Base-by-base conservation (phyloP, 2,888 invertebrate species). In the Agapetus fuscipes region DNA sequence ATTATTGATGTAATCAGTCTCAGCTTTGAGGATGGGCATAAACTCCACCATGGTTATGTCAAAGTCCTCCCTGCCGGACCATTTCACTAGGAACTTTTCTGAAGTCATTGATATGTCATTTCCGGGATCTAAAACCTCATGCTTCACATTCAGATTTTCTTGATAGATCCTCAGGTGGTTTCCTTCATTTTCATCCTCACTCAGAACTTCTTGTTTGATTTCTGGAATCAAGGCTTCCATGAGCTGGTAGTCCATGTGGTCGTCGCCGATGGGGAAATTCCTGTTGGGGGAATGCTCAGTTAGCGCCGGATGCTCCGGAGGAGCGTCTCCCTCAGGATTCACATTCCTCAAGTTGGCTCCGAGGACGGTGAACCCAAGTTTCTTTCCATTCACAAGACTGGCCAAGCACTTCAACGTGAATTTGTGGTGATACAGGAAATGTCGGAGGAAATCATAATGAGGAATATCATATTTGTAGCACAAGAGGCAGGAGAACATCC, bases 391-490 rank as follows among this genome's bases (percentile, higher is more conserved):
- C 14, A 69, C 52, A 2, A 64, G 42, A 17, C 48, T 53, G 3
- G 65, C 53, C n/a, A 70, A 55, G 41, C 69, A 69, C 53, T 66
- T 68, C 0, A 70, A 50, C 4, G 69, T 67, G 28, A 66, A 62
- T 45, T 64, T 66, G 39, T 70, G 70, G 39, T 53, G 63, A 1
- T 66, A 62, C 60, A 70, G 65, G 38, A 58, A 70, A 45, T 70
- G 70, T 41, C 60, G 61, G 29, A 64, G 64, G 48, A 66, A 67
- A 26, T 56, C 57, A 7, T 54, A 51, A 2, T 54, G 49, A 11
- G 52, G 37, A 34, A 59, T 59, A 41, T 59, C 57, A 3, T 59
- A 44, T 50, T 65, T 67, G 0, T 58, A 56, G 45, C 69, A 70
- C 2, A 70, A 55, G 20, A 60, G 45, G 41, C 69, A 70, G 1